Percentiles rank a stretch among this genome's conserved stretches.
phyloP scores from a whole-genome alignment of 2,888 invertebrate species.

The Coleophora flavipennella region DNA sequence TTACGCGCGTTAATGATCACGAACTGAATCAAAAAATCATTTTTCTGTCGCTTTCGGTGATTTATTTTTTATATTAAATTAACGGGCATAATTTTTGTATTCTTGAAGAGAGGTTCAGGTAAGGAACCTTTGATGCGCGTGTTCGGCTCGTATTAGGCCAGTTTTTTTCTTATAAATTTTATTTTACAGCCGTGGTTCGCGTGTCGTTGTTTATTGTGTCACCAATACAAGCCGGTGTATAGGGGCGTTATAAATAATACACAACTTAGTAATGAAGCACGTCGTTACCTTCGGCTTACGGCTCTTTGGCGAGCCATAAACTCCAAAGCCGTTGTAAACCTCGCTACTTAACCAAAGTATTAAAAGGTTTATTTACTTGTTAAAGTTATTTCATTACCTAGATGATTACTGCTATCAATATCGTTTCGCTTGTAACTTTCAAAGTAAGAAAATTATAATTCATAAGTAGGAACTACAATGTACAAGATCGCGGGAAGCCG shows the following conservation, averaged over 20 bases:
- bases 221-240: conserved; percentile 30
- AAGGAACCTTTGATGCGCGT: too few species aligned
- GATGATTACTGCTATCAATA: conserved; percentile 4
- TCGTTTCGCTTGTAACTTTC: too few species aligned
- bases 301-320: conserved; percentile 40
- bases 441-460: too few species aligned
- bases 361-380: conserved; percentile 4
- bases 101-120: too few species aligned
- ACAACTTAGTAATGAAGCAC: conserved; percentile 49
- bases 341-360: conserved; percentile 15
- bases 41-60: too few species aligned
- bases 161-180: conserved; percentile 20
- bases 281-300: conserved; percentile 43
- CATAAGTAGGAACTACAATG: too few species aligned
- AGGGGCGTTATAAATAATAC: conserved; percentile 40
- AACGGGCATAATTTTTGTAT: too few species aligned
- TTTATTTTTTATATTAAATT: too few species aligned
- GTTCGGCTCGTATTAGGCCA: too few species aligned
- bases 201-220: conserved; percentile 30
- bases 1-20: too few species aligned
- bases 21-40: too few species aligned
- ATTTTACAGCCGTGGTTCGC: conserved; percentile 18
- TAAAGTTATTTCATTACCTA: conserved; percentile 6
- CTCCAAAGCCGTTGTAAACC: conserved; percentile 30
- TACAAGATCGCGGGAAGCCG: too few species aligned